These are phyloP conservation scores for Dolomedes plantarius DNA, from an alignment of 2,888 invertebrate genomes.

Conservation along the genomic window DNA sequence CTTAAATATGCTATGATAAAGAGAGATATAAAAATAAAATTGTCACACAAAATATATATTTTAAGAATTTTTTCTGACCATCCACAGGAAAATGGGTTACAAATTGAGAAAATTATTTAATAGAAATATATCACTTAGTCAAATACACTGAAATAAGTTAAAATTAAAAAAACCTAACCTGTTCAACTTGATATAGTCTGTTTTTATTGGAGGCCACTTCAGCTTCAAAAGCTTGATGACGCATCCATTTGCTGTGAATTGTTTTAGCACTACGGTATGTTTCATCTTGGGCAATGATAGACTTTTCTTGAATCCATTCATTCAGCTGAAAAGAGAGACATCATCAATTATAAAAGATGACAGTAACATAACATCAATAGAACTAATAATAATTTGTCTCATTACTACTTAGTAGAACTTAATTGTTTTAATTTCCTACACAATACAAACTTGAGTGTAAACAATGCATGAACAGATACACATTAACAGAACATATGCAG, in stretches of 20 bases:
- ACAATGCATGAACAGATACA: too few species aligned
- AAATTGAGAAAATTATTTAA: too few species aligned
- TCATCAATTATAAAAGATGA: neutral
- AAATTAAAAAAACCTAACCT: slow-evolving; percentile 58
- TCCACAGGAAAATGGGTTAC: too few species aligned
- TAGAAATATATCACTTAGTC: too few species aligned
- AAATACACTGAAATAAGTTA: too few species aligned
- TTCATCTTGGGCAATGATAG: slow-evolving; percentile 98
- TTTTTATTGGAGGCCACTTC: slow-evolving; percentile 99
- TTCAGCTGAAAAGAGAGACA: slow-evolving; percentile 80
- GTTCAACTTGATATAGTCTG: slow-evolving; percentile 78
- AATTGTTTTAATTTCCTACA: too few species aligned
- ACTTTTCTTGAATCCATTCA: slow-evolving; percentile 99
- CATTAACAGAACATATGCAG: too few species aligned
- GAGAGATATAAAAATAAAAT: too few species aligned
- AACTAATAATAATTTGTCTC: neutral
- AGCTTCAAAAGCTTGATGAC: slow-evolving; percentile 99
- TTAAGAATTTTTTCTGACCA: too few species aligned
- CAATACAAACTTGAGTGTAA: too few species aligned
- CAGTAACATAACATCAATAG: neutral
- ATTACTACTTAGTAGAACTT: neutral
- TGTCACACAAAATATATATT: too few species aligned
- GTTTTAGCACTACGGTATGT: slow-evolving; percentile 99
- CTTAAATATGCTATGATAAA: too few species aligned
- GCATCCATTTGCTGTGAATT: slow-evolving; percentile 99